Evolutionary conservation across 2,888 invertebrate species (phyloP), one percentile per base, ranked within the genome.

Genomic region (Drosophila tanythrix): DNA sequence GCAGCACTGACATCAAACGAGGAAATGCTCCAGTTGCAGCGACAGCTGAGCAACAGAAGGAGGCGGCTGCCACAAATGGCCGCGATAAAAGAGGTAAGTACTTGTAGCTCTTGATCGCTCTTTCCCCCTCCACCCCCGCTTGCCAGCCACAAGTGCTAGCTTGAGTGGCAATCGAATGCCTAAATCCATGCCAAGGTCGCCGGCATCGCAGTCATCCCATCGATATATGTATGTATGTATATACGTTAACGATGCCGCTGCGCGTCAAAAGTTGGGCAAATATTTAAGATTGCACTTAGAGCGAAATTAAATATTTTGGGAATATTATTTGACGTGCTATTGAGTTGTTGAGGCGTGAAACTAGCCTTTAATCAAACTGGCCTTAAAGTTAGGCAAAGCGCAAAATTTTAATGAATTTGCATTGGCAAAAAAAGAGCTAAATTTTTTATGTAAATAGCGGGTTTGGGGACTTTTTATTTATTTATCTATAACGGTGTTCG

Each of bases 1-100:
- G 33, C 68, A 46, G 43, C 56, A 29, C n/a, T 15, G 31, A n/a
- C 61, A 50, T 43, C n/a, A 36, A 21, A 27, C 48, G 67, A 55
- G 67, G 64, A 64, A 67, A 67, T 38, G 64, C 64, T 33, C 67
- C 67, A 67, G 33, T 71, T 48, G 55, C 61, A 46, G 36, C 52
- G 27, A n/a, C 50, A 43, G 18, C 33, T 50, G 35, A n/a, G 57
- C 29, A n/a, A 38, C 29, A n/a, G 65, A 35, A 3, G 35, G 59
- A 50, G 38, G 43, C 13, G 27, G 36, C 61, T 53, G 36, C 64
- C 60, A 63, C 73, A 70, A 73, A 58, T 64, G 70, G 67, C 57
- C 89, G 88, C 63, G 86, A 88, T 61, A 88, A 88, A 76, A 77
- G 88, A 88, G 88, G 88, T 88, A 46, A 89, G 88, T 74, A 66